Evolutionary conservation across 92 coral and sea anemone species (phyloP).

Genomic region (Palythoa heliodiscus): DNA sequence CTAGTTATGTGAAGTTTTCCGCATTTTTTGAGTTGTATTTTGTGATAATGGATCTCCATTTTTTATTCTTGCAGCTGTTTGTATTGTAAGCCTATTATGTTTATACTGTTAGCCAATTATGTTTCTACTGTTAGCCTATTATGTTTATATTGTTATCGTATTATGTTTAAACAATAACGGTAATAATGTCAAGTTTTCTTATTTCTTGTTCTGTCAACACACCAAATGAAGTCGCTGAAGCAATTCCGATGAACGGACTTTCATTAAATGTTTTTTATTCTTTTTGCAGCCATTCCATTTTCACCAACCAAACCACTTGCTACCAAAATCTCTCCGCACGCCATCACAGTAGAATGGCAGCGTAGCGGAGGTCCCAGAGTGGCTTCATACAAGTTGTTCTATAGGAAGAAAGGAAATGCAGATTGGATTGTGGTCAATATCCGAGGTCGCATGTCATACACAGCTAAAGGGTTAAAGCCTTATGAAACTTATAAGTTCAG

Average conservation of each 20-base stretch:
- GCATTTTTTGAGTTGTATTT: neutral
- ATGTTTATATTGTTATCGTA: too few species aligned
- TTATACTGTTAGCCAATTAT: too few species aligned
- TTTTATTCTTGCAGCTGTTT: too few species aligned
- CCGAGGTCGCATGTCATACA: slow-evolving; percentile 67
- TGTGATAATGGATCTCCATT: too few species aligned
- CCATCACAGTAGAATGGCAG: slow-evolving; percentile 82
- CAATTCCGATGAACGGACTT: neutral
- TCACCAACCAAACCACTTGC: slow-evolving; percentile 74
- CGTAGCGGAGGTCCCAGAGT: slow-evolving; percentile 67
- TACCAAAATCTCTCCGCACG: slow-evolving; percentile 56
- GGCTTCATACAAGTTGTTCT: slow-evolving; percentile 66
- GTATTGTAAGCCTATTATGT: too few species aligned
- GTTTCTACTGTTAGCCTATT: too few species aligned
- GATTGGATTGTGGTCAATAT: slow-evolving; percentile 64
- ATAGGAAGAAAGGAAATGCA: slow-evolving; percentile 56
- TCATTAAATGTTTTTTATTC: neutral
- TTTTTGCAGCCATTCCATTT: slow-evolving; percentile 71
- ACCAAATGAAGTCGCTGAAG: neutral
- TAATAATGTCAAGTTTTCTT: neutral
- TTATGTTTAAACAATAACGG: too few species aligned
- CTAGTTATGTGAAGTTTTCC: neutral
- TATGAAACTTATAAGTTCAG: slow-evolving; percentile 76
- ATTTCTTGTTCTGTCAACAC: neutral
- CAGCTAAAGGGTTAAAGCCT: slow-evolving; percentile 59